Conservation (phyloP, 2,888 invertebrate species). For the Perithous albicinctus region DNA sequence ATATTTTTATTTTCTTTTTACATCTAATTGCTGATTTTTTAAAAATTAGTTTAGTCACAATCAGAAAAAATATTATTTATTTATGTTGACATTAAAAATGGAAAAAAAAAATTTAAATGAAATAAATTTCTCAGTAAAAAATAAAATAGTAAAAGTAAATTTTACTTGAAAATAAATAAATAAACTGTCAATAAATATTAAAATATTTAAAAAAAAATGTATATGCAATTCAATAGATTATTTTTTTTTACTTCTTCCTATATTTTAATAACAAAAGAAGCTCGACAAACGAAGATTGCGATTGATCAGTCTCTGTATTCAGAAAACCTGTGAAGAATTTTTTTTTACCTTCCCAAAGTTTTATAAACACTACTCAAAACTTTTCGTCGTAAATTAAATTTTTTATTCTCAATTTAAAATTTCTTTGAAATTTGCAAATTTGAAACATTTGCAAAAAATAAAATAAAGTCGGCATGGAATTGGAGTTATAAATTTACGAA, state of each 20-base stretch:
- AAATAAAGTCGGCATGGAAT: conserved; percentile 31
- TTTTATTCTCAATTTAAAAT: neutral
- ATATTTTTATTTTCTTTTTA: too few relatives aligned
- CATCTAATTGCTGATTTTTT: too few relatives aligned
- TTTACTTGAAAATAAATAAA: too few relatives aligned
- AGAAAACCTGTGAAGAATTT: conserved; percentile 62
- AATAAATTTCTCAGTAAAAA: too few relatives aligned
- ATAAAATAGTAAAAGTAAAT: too few relatives aligned
- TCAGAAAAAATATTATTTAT: too few relatives aligned
- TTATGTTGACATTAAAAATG: too few relatives aligned
- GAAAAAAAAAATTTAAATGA: too few relatives aligned
- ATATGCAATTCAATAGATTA: conserved; percentile 13
- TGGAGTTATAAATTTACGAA: conserved; percentile 38
- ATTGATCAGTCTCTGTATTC: conserved; percentile 57
- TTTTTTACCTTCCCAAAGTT: conserved; percentile 61
- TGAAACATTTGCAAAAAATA: conserved; percentile 24
- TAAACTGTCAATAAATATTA: too few relatives aligned
- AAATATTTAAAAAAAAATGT: neutral
- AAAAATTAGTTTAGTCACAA: too few relatives aligned
- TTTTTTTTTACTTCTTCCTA: conserved; percentile 46
- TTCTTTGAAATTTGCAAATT: neutral
- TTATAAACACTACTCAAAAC: conserved; percentile 38
- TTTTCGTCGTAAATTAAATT: conserved; percentile 42
- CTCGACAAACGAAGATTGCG: conserved; percentile 58
- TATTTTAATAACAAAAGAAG: conserved; percentile 54